Conservation (phyloP, 2,113 vertebrate species). For the Hemiprocne comata region DNA sequence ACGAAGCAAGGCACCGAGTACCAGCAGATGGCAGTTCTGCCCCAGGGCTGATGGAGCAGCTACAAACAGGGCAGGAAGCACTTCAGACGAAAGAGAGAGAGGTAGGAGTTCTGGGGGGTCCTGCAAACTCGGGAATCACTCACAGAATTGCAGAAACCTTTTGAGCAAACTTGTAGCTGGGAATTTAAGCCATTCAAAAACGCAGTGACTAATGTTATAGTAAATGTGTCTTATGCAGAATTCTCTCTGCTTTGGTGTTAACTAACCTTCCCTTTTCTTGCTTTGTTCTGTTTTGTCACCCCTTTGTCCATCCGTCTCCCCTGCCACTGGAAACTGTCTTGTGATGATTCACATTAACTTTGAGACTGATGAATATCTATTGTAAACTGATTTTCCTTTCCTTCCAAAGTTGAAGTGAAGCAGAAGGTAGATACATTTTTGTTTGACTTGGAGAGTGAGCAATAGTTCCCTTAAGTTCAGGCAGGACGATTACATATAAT, state of each 20-base stretch:
- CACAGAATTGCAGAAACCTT: neutral
- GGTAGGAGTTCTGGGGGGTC: slow-evolving; percentile 63
- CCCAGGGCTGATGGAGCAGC: slow-evolving; percentile 73
- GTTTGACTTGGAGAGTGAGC: neutral
- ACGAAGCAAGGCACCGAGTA: slow-evolving; percentile 80
- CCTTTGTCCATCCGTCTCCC: neutral
- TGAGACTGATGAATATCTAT: neutral
- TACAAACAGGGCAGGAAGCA: slow-evolving; percentile 74
- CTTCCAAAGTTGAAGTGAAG: neutral
- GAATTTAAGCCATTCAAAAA: neutral
- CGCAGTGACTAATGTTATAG: neutral
- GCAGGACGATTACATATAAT: neutral
- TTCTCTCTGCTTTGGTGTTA: neutral
- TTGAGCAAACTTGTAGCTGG: neutral
- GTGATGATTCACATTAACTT: neutral
- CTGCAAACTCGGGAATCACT: neutral
- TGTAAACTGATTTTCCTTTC: neutral
- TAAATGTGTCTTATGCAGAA: neutral
- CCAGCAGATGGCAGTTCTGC: slow-evolving; percentile 53
- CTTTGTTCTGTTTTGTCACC: neutral
- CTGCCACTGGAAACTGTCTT: neutral
- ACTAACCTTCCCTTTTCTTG: neutral
- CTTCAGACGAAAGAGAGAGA: slow-evolving; percentile 79
- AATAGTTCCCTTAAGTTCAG: neutral
- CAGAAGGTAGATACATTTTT: neutral